phyloP scores from a whole-genome alignment of 2,888 invertebrate species.

The Craniophora ligustri region DNA sequence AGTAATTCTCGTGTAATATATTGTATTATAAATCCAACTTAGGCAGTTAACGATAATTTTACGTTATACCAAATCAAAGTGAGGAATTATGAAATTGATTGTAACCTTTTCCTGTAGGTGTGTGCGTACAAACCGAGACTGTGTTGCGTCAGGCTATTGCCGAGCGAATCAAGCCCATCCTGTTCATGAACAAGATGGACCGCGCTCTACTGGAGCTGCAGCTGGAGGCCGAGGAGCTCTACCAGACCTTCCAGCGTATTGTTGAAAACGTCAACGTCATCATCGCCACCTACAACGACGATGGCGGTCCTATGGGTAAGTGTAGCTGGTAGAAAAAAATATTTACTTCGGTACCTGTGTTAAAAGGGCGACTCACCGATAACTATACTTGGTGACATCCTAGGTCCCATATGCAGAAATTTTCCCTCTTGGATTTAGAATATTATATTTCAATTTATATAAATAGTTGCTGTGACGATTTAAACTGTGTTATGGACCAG shows the following conservation, averaged over 20 bases:
- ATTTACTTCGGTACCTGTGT: no score
- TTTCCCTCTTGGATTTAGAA: no score
- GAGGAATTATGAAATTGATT: no score
- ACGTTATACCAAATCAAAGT: no score
- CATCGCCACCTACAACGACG: constrained; percentile 99
- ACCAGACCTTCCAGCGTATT: constrained; percentile 99
- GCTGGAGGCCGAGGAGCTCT: constrained; percentile 98
- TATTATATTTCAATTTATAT: no score
- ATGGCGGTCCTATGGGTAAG: constrained; percentile 98
- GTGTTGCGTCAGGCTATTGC: constrained; percentile 99
- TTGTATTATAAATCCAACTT: no score
- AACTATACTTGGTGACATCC: no score
- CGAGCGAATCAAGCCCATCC: constrained; percentile 99
- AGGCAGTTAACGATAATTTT: no score
- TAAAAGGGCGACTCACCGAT: no score
- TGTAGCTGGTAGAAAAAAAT: constrained; percentile 21
- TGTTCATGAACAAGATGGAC: constrained; percentile 99
- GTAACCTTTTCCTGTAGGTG: constrained; percentile 89
- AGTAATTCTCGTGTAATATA: no score
- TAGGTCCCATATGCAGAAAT: no score
- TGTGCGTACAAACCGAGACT: constrained; percentile 99
- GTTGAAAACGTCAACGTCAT: constrained; percentile 99
- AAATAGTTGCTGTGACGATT: background rate
- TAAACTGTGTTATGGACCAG: no score
- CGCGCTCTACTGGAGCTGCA: constrained; percentile 99